Base-by-base conservation (phyloP, 1,140 invertebrate species). In the Mesaphorura yosii region DNA sequence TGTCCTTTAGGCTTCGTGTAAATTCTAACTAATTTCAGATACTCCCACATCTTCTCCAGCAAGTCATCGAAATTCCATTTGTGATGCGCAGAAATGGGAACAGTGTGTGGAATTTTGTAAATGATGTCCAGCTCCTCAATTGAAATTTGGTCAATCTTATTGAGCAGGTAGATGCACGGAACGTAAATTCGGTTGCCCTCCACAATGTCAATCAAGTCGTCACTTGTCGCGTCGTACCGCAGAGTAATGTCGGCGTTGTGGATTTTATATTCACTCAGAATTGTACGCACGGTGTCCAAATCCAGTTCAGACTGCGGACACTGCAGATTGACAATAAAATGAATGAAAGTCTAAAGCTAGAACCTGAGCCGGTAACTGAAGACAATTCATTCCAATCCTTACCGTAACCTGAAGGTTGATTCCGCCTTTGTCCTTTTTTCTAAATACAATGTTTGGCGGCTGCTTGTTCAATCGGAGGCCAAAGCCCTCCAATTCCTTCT, bases 51-150 rank as follows among this genome's bases (percentile, higher is more conserved):
- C 70, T 92, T 95, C 69, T 99, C 94, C 15, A 99, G 70, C 44
- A 99, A 72, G 71, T 98, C 95, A 72, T 99, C 96, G 72, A 98
- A 99, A 69, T 99, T 99, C 96, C 96, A 99, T 67, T 89, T 90
- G 69, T 99, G 94, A 76, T 99, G 95, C 48, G 96, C 96, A 49
- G 94, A 98, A 59, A 99, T 97, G 0, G 96, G 96, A 14, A 99
- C 93, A 68, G 90, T 95, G 69, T 99, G 95, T 2, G 96, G 95
- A 68, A 99, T 94, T 76, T 94, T 94, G 72, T 97, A 98, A 68
- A 99, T 97, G 41, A 99, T 83, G 68, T 99, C 95, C 63, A 98
- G 71, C 72, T 98, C 95, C 76, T 97, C 85, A 67, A 88, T 88
- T 68, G 85, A 88, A 65, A 91, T 90, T 75, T 89, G 87, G 81